Base-by-base conservation (phyloP, 2,888 invertebrate species). In the Drosophila buzzatii region DNA sequence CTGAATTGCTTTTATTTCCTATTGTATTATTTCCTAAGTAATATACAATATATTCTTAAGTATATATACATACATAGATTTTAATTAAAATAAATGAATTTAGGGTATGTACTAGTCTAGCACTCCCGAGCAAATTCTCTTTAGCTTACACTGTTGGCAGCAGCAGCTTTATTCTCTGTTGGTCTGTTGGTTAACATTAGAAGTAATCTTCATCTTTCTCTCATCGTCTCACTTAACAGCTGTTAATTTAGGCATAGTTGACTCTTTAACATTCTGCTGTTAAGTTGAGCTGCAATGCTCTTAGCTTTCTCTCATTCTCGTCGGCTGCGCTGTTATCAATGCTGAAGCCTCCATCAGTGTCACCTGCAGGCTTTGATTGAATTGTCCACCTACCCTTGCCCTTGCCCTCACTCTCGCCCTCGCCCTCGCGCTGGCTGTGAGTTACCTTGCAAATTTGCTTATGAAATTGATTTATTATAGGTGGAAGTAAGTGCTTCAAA, bases 401-500 rank as follows among this genome's bases (percentile, higher is more conserved):
- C n/a, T n/a, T 1, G 23, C n/a, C 31, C 33, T 8, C 8, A 8
- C 41, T 2, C 14, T 16, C 14, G 6, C 37, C 2, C 1, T 14
- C 14, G 20, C 23, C 33, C 10, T 23, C 1, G n/a, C 16, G 23
- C 4, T 20, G 20, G 10, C 39, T 35, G 42, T 18, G 8, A 12
- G n/a, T 58, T 60, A 58, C 71, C 75, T 79, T 77, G 77, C 59
- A 39, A 56, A 72, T 31, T 61, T 70, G 70, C 18, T 63, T 56
- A 61, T 73, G 68, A 56, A 70, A 66, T 73, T 82, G 81, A 90
- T 90, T 86, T 85, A 86, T 88, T 76, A 72, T 67, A 76, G 73
- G 82, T 83, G 90, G 89, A 90, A 89, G 82, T 79, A 90, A 89
- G 79, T 79, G 79, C 83, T 85, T 88, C 59, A 85, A 90, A 83